Percentiles rank a stretch among this genome's conserved stretches.
These are phyloP conservation scores for Protaetia brevitarsis DNA, from an alignment of 1,140 invertebrate genomes.

Conservation along the genomic window DNA sequence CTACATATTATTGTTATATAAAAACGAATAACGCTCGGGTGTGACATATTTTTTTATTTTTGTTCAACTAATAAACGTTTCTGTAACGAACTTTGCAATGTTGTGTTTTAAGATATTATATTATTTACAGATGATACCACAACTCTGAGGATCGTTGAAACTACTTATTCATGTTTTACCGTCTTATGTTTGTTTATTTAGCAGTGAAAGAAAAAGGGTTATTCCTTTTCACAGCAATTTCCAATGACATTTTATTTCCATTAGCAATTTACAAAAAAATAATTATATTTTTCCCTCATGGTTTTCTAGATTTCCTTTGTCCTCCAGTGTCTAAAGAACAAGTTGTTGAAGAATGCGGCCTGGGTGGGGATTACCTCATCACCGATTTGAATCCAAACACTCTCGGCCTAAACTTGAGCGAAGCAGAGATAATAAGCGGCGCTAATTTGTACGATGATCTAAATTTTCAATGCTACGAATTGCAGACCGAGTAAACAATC, in stretches of 20 bases:
- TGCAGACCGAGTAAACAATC: constrained; percentile 31
- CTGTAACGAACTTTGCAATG: too few relatives aligned
- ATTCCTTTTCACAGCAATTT: neutral
- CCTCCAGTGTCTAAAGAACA: constrained; percentile 57
- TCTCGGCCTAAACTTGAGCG: constrained; percentile 53
- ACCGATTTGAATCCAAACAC: constrained; percentile 55
- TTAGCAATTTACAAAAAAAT: neutral
- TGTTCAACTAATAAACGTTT: too few relatives aligned
- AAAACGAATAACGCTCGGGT: too few relatives aligned
- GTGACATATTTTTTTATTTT: too few relatives aligned
- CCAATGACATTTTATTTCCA: neutral
- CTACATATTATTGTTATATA: too few relatives aligned
- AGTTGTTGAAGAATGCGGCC: constrained; percentile 58
- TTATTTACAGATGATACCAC: too few relatives aligned
- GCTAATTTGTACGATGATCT: constrained; percentile 57
- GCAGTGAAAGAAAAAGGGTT: too few relatives aligned
- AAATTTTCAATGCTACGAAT: constrained; percentile 53
- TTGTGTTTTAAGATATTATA: too few relatives aligned
- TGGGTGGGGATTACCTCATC: constrained; percentile 53
- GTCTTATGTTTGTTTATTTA: too few relatives aligned
- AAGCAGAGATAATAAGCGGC: constrained; percentile 52
- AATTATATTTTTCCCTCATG: constrained; percentile 3
- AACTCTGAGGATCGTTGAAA: too few relatives aligned
- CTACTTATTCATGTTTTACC: too few relatives aligned
- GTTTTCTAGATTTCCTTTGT: constrained; percentile 56